phyloP scores from a whole-genome alignment of 2,113 vertebrate species.

The Cygnus buccinator region DNA sequence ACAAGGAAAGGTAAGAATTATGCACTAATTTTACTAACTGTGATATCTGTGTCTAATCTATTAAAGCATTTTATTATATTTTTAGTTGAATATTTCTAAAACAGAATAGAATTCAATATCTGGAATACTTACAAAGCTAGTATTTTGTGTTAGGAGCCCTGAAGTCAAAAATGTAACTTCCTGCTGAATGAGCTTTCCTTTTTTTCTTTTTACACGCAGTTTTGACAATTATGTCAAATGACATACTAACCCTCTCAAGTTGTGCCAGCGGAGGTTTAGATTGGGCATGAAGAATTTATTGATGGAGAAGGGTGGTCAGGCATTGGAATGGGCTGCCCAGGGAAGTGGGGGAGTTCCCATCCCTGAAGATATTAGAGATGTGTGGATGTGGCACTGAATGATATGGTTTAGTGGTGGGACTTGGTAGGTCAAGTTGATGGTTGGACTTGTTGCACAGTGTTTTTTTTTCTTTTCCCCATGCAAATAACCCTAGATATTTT shows the following conservation, averaged over 20 bases:
- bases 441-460: not conserved
- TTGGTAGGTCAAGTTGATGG: not conserved
- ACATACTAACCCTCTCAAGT: not conserved
- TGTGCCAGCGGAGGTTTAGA: not conserved
- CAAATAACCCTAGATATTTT: not conserved
- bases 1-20: slow-evolving; percentile 91
- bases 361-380: not conserved
- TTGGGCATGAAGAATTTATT: not conserved
- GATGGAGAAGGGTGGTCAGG: not conserved
- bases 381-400: not conserved
- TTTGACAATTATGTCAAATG: not conserved
- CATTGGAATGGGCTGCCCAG: not conserved
- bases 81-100: not conserved
- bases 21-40: not conserved
- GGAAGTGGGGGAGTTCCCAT: not conserved
- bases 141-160: not conserved
- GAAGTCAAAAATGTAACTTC: not conserved
- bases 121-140: not conserved
- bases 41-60: not conserved
- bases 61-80: not conserved
- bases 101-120: not conserved
- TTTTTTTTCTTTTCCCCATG: not conserved
- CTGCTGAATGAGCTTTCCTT: not conserved
- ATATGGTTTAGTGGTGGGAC: not conserved
- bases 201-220: not conserved